These are phyloP conservation scores for Poicephalus meyeri DNA, from an alignment of 2,113 vertebrate genomes.

Conservation along the genomic window DNA sequence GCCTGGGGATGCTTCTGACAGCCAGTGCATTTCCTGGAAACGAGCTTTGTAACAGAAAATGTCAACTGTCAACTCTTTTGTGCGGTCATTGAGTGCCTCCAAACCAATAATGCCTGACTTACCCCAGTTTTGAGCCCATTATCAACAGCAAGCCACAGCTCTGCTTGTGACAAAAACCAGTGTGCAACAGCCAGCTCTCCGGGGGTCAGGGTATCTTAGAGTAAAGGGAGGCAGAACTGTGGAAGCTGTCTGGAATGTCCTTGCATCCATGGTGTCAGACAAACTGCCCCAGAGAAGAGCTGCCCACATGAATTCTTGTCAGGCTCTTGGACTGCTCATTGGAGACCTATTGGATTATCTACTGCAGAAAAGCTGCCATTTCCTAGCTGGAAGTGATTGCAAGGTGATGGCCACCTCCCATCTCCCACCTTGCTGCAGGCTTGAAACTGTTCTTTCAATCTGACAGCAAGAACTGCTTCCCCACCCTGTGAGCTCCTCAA, in stretches of 20 bases:
- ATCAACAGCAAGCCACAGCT: neutral
- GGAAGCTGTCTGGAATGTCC: neutral
- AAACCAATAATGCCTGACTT: neutral
- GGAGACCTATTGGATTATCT: neutral
- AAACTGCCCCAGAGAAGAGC: neutral
- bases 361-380: neutral
- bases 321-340: neutral
- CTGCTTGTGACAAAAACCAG: neutral
- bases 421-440: neutral
- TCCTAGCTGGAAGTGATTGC: neutral
- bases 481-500: neutral
- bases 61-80: neutral
- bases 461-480: neutral
- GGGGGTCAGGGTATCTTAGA: neutral
- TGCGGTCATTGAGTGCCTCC: neutral
- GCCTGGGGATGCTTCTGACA: neutral
- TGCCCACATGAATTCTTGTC: neutral
- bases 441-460: neutral
- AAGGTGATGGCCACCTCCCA: neutral
- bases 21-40: neutral
- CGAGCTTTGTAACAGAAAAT: neutral
- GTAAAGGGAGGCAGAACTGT: neutral
- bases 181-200: neutral
- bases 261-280: neutral
- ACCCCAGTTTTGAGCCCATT: neutral